Base-by-base conservation (phyloP, 2,113 vertebrate species). In the Neodon shergylaensis region DNA sequence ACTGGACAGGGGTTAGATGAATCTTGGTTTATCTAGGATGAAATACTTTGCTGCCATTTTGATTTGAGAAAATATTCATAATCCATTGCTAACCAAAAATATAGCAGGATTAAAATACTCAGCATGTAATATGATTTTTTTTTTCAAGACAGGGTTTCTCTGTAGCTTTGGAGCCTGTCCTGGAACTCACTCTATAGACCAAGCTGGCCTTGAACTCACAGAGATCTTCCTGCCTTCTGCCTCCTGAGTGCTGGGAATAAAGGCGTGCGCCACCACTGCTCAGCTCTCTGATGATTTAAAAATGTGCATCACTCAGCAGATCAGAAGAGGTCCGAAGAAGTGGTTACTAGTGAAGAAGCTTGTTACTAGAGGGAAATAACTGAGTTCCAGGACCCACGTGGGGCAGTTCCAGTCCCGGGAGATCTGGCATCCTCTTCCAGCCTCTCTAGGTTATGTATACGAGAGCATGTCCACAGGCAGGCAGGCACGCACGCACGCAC, bases 61-160 rank as follows among this genome's bases (percentile, higher is more conserved):
- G 73, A 88, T 42, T 65, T 91, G 85, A 94, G 82, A 82, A 94
- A 92, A 79, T 92, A 90, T n/a, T 81, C 7, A 17, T 36, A 72
- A 70, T 58, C 12, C 8, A n/a, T 54, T 90, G 58, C 28, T 82
- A 86, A 83, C 36, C 77, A 87, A 85, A 74, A 70, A 84, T 42
- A 79, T 22, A 61, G 8, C 39, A 42, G 84, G n/a, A 44, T 90
- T 61, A 54, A 42, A 24, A 11, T 65, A 52, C 42, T 89, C 24
- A 9, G 31, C 24, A 22, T n/a, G 11, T 49, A 49, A 49, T 8
- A 31, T 21, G 58, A 21, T 58, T 21, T 58, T 21, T 58, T 58
- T 58, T 58, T 58, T 21, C 54, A 58, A 58, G 54, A 58, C 54
- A 58, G 54, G 5, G 14, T 58, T 58, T 58, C 54, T 58, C 17